Conservation (phyloP, 2,113 vertebrate species). For the Apeltes quadracus region DNA sequence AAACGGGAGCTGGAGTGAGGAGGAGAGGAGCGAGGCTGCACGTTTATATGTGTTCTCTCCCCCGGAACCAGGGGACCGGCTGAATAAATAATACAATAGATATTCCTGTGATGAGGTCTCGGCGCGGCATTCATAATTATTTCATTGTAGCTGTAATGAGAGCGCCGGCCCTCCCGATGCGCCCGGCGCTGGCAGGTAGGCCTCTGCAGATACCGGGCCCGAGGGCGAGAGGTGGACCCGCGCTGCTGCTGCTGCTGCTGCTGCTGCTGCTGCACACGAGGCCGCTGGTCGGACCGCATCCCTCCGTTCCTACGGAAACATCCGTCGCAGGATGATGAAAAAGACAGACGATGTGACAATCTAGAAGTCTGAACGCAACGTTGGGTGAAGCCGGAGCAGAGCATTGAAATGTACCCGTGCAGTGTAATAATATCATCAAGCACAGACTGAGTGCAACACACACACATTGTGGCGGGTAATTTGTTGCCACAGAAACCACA, state of each 20-base stretch:
- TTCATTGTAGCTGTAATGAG: slow-evolving; percentile 86
- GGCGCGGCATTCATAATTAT: slow-evolving; percentile 83
- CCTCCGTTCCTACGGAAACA: slow-evolving; percentile 11
- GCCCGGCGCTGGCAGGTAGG: slow-evolving; percentile 62
- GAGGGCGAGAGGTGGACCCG: slow-evolving; percentile 25
- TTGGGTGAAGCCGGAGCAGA: not conserved
- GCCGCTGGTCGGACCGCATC: not conserved
- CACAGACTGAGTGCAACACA: not conserved
- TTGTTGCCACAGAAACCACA: not conserved
- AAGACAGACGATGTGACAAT: slow-evolving; percentile 8
- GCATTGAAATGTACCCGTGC: too few species aligned
- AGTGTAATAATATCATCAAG: not conserved
- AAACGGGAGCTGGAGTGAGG: slow-evolving; percentile 65
- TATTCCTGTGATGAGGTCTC: slow-evolving; percentile 85
- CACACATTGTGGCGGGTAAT: not conserved
- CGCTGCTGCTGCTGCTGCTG: too few species aligned
- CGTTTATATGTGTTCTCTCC: slow-evolving; percentile 83
- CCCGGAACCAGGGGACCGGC: slow-evolving; percentile 82
- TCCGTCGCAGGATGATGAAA: slow-evolving; percentile 20
- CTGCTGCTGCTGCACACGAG: not conserved
- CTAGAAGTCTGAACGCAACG: not conserved
- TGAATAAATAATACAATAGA: slow-evolving; percentile 87
- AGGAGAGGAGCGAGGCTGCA: slow-evolving; percentile 73
- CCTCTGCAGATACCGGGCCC: slow-evolving; percentile 35
- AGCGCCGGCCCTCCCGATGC: slow-evolving; percentile 64